Evolutionary conservation across 2,797 vertebrate species (phyloP), one percentile per base, ranked within the genome.

Genomic region (Naso thynnoides): DNA sequence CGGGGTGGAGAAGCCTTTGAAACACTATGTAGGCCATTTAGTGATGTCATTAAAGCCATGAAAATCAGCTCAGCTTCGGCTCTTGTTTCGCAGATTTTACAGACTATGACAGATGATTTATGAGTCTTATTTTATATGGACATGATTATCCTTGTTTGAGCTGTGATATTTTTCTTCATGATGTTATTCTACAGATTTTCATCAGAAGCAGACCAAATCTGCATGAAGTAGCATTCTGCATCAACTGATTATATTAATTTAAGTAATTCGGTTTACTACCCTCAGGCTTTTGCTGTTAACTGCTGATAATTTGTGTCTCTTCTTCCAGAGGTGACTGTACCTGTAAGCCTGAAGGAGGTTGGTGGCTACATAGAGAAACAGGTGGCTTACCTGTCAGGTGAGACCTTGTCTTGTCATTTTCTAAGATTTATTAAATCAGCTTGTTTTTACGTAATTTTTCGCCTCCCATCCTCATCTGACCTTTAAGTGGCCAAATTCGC

Each of bases 301-400:
- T n/a, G n/a, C n/a, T n/a, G n/a, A n/a, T n/a, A 14, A 19, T 8
- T 0, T 84, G 14, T 73, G 9, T 60, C 1, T 52, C 56, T 73
- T 88, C 63, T 78, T 61, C 24, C 86, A 98, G 98, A 96, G 90
- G 91, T 93, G 0, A 70, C 94, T 1, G 80, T 94, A 21, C 94
- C 96, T 53, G 70, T 97, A 58, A 93, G 89, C 86, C 79, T 96
- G 82, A 97, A 96, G 89, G 96, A 98, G 84, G 96, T 97, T 83
- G 93, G 92, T 8, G 96, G 96, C 38, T 96, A 96, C 86, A 92
- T 98, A 90, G 95, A 97, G 93, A 97, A 97, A 75, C 95, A 96
- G 78, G 95, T 99, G 62, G 98, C 97, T 1, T 99, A 96, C 89
- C 91, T 99, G 52, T 98, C 98, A 90, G 98, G 98, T 99, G 91